Conservation (phyloP, 2,888 invertebrate genomes). For the Ferdinandea cuprea region DNA sequence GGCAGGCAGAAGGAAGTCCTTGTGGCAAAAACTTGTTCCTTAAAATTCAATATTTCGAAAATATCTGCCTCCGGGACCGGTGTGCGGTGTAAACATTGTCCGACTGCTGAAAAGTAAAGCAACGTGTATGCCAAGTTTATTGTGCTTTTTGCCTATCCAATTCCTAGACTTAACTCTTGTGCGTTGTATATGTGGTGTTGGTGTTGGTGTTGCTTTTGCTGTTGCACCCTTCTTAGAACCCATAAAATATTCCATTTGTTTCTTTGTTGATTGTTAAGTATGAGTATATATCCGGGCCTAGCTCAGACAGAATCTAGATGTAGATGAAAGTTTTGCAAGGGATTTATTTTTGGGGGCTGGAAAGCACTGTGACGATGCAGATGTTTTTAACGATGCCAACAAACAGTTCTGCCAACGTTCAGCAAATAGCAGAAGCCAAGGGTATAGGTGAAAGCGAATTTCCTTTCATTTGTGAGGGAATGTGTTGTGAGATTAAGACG, state of each 20-base stretch:
- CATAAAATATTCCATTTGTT: slow-evolving; percentile 68
- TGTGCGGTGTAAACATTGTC: slow-evolving; percentile 41
- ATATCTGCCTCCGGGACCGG: slow-evolving; percentile 16
- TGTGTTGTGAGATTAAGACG: background rate
- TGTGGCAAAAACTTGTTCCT: slow-evolving; percentile 60
- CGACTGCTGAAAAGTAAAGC: slow-evolving; percentile 5
- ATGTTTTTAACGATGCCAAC: slow-evolving; percentile 53
- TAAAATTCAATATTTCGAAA: slow-evolving; percentile 59
- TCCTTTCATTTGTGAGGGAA: slow-evolving; percentile 13
- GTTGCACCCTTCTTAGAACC: slow-evolving; percentile 11
- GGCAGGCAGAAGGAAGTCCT: slow-evolving; percentile 11
- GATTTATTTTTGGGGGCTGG: slow-evolving; percentile 57
- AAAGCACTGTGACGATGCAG: slow-evolving; percentile 47
- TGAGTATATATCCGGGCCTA: slow-evolving; percentile 14
- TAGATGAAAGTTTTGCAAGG: slow-evolving; percentile 31
- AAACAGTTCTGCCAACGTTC: background rate
- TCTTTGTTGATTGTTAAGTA: slow-evolving; percentile 53
- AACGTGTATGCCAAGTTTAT: background rate
- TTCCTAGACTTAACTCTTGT: background rate
- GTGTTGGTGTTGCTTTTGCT: no score
- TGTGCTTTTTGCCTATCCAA: slow-evolving; percentile 10
- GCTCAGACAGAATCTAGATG: slow-evolving; percentile 45
- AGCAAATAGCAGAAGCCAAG: background rate
- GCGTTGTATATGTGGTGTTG: background rate
- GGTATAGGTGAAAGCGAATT: background rate